Base-by-base conservation (phyloP, 2,797 vertebrate genomes). In the Clarias pachynema region DNA sequence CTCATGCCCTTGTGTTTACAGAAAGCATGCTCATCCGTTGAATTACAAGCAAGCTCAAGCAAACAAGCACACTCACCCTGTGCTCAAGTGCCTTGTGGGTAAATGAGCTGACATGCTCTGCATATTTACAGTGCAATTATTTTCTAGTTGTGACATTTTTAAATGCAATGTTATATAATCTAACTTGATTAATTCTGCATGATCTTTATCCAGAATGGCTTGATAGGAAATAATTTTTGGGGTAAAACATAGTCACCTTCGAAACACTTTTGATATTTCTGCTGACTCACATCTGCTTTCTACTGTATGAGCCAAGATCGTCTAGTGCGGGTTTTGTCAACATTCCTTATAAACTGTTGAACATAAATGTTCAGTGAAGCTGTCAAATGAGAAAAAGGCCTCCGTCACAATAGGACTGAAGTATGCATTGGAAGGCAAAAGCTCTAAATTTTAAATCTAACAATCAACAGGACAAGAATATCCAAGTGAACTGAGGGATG, bases 11-110 rank as follows among this genome's bases (percentile, higher is more conserved):
- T 53, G 70, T 56, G 68, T 72, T 34, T 37, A 49, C 75, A 56
- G 34, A 84, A 88, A 75, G 57, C 79, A 74, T 59, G 37, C 68
- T 59, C 29, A 59, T 44, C n/a, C 53, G 53, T 75, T 63, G 57
- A 63, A 63, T n/a, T 9, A 24, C 44, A 26, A 26, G 12, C 44
- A 66, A 75, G 10, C 37, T 22, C 37, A 31, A 62, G 15, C n/a
- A 44, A 60, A 44, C 49, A 22, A 81, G 31, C 49, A 26, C 34
- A 31, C 66, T 56, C 24, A 31, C 60, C 75, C 31, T 44, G 59
- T 63, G 59, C 59, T 62, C 24, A 63, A 79, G 34, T 79, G 59
- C 77, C 22, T 79, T 10, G 15, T 24, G 18, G 4, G 37, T 60
- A 37, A 62, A 37, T 22, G 12, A 78, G 29, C 56, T 37, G 31